Evolutionary conservation across 2,888 invertebrate genomes (phyloP).

Genomic region (Anticlea derivata): DNA sequence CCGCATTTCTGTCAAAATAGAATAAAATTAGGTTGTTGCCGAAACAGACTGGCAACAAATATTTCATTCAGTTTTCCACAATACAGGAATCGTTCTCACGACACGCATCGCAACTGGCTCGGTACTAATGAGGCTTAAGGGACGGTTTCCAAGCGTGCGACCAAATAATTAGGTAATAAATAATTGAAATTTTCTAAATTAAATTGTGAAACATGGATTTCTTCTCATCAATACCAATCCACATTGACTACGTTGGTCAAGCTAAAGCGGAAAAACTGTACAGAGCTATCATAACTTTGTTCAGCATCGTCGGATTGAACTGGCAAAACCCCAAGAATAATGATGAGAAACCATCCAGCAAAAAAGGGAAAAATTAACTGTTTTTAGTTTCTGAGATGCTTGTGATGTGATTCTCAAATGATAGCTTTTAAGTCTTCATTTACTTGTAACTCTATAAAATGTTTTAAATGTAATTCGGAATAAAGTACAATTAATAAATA

Average conservation of each 20-base stretch:
- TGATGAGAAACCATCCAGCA: too few relatives aligned
- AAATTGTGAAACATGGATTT: slow-evolving; percentile 64
- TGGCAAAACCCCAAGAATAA: too few relatives aligned
- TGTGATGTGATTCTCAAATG: slow-evolving; percentile 28
- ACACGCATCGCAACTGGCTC: slow-evolving; percentile 14
- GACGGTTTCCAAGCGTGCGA: slow-evolving; percentile 7
- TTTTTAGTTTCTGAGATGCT: slow-evolving; percentile 62
- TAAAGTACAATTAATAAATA: too few relatives aligned
- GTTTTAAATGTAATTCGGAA: too few relatives aligned
- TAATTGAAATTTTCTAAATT: slow-evolving; percentile 8
- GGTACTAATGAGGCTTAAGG: slow-evolving; percentile 19
- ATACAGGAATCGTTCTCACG: slow-evolving; percentile 21
- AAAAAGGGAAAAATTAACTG: too few relatives aligned
- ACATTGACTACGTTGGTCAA: slow-evolving; percentile 94
- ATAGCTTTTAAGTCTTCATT: slow-evolving; percentile 26
- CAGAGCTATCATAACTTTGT: slow-evolving; percentile 94
- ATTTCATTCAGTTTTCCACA: slow-evolving; percentile 24
- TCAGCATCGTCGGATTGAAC: slow-evolving; percentile 96
- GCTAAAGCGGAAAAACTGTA: slow-evolving; percentile 92
- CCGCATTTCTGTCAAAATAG: too few relatives aligned
- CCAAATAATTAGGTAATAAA: background rate
- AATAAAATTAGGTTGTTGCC: background rate
- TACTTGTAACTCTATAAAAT: too few relatives aligned
- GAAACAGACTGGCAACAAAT: slow-evolving; percentile 8
- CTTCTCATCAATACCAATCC: slow-evolving; percentile 77